Evolutionary conservation across 2,888 invertebrate species (phyloP).

Genomic region (Dasypolia templi): DNA sequence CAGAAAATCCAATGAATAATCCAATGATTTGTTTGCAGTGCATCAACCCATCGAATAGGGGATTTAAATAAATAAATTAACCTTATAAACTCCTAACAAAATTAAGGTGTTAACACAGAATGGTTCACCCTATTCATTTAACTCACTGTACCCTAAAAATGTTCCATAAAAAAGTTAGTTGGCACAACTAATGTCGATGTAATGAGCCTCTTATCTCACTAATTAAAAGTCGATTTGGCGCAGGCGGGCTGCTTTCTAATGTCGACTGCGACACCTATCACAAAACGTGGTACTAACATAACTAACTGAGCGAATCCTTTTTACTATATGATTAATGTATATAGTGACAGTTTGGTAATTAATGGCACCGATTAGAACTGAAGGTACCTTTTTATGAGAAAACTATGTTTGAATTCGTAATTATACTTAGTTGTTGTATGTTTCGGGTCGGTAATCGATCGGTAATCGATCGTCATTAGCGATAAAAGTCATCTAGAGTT

Average conservation of each 20-base stretch:
- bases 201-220: constrained; percentile 89
- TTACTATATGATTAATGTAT: constrained; percentile 80
- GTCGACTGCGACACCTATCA: constrained; percentile 70
- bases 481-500: constrained; percentile 60
- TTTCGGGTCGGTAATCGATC: constrained; percentile 59
- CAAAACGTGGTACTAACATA: constrained; percentile 71
- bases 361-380: constrained; percentile 63
- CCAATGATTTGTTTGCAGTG: background rate
- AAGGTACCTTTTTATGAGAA: constrained; percentile 61
- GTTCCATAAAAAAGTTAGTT: constrained; percentile 81
- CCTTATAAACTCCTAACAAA: background rate
- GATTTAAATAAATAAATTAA: constrained; percentile 3
- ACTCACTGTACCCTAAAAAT: constrained; percentile 75
- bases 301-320: constrained; percentile 82
- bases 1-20: too few species aligned
- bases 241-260: constrained; percentile 85
- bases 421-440: constrained; percentile 51
- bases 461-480: constrained; percentile 65
- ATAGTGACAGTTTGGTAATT: constrained; percentile 73
- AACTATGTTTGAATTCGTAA: constrained; percentile 62
- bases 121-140: constrained; percentile 20
- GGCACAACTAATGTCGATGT: constrained; percentile 86
- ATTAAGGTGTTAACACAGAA: constrained; percentile 10
- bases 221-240: constrained; percentile 90
- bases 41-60: background rate